Percentiles rank a stretch among this genome's conserved stretches.
Evolutionary conservation across 1,140 invertebrate species (phyloP).

Genomic region (Anthonomus grandis): DNA sequence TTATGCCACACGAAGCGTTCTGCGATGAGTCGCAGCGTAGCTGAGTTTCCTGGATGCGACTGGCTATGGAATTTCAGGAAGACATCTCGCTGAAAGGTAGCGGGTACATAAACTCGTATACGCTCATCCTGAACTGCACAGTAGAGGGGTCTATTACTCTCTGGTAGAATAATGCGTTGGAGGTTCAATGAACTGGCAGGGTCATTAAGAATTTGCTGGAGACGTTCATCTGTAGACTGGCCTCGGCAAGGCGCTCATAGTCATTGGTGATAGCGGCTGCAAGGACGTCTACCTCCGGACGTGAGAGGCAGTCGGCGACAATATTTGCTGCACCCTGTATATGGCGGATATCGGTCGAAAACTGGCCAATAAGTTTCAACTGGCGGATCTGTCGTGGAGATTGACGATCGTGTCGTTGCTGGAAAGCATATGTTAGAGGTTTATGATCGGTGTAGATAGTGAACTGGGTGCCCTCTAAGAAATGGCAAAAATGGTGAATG

Average conservation of each 20-base stretch:
- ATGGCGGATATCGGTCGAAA: constrained; percentile 44
- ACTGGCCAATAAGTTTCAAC: constrained; percentile 45
- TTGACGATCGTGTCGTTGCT: neutral
- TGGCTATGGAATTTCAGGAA: constrained; percentile 6
- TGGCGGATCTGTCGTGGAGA: constrained; percentile 37
- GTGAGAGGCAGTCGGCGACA: constrained; percentile 39
- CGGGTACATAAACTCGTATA: neutral
- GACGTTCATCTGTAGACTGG: neutral
- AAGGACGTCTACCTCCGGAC: neutral
- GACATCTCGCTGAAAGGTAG: neutral
- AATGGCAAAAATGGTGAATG: constrained; percentile 5
- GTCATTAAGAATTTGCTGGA: neutral
- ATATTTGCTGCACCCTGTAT: constrained; percentile 41
- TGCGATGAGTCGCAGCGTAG: constrained; percentile 21
- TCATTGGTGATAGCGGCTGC: too few relatives aligned
- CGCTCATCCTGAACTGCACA: neutral
- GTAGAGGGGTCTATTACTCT: neutral
- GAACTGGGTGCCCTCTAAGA: neutral
- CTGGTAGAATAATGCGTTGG: neutral
- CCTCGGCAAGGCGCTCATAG: neutral
- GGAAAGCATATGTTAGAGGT: constrained; percentile 3
- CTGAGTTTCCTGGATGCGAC: constrained; percentile 36
- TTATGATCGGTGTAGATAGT: constrained; percentile 9
- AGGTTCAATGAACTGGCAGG: neutral
- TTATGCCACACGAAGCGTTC: constrained; percentile 30